These are phyloP conservation scores for Hylyphantes graminicola DNA, from an alignment of 1,140 invertebrate species.

Conservation along the genomic window DNA sequence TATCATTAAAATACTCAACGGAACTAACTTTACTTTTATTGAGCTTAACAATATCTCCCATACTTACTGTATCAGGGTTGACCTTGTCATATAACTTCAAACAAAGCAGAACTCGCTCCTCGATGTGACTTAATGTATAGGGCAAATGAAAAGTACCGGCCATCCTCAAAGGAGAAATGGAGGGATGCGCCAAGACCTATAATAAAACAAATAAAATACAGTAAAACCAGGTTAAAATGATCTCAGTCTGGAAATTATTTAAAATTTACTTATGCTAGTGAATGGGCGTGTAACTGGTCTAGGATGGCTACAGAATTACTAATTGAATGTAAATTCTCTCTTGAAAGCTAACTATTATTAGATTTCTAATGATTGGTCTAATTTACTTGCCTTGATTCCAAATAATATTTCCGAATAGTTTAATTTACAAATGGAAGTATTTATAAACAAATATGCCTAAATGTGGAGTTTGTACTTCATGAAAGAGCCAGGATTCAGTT, in stretches of 20 bases:
- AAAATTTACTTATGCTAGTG: not conserved
- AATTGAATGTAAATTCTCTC: not conserved
- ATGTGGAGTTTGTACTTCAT: too few relatives aligned
- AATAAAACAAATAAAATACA: not conserved
- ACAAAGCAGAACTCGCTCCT: constrained; percentile 89
- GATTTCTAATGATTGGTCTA: too few relatives aligned
- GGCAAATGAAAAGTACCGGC: constrained; percentile 69
- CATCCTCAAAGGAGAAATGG: not conserved
- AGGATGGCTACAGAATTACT: not conserved
- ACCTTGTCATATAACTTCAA: constrained; percentile 97
- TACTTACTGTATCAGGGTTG: constrained; percentile 86
- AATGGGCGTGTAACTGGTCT: not conserved
- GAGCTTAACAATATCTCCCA: not conserved
- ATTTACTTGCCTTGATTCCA: too few relatives aligned
- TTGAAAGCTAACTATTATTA: not conserved
- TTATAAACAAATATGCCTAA: too few relatives aligned
- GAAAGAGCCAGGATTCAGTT: too few relatives aligned
- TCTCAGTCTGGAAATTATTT: not conserved
- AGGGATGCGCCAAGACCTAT: not conserved
- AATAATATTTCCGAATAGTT: too few relatives aligned
- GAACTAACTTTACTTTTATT: not conserved
- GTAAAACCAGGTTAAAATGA: not conserved
- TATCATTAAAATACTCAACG: not conserved
- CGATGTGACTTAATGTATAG: constrained; percentile 83
- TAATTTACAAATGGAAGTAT: too few relatives aligned